Base-by-base conservation (phyloP, 2,888 invertebrate species). In the Plemyria rubiginata region DNA sequence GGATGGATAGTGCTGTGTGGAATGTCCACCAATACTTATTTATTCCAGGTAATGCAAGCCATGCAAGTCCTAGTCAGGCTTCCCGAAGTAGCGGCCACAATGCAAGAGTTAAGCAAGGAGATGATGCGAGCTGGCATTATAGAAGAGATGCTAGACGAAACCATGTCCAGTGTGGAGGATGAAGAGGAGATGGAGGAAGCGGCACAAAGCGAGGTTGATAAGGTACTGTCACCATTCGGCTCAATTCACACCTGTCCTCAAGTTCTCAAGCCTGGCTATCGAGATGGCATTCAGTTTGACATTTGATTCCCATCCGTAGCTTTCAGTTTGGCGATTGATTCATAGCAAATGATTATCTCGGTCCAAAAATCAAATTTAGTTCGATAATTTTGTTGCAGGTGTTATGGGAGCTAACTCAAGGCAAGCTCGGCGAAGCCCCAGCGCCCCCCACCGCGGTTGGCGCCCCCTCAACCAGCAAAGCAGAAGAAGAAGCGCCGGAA, bases 81-180 rank as follows among this genome's bases (percentile, higher is more conserved):
- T 13, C 98, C 99, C 0, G 99, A 99, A 87, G 95, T 99, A 3
- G 97, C 98, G 0, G 96, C 96, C 45, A 98, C 98, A 0, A 99
- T 99, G 99, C 96, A 98, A 78, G 99, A 99, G 72, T 94, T 99
- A 93, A 99, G 99, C 1, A 98, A 97, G 81, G 99, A 99, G 94
- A 99, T 99, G 99, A 99, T 98, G 98, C 97, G 96, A 86, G 98
- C 99, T 0, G 99, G 99, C 15, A 99, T 99, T 65, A 98, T 99
- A 57, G 99, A 99, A 85, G 99, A 99, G 90, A 99, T 99, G 99
- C 92, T 99, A 46, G 99, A 99, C 71, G 99, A 99, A 82, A 98
- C 99, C 36, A 96, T 99, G 96, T 98, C 99, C 66, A 94, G 95
- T 4, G 95, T 99, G 68, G 98, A 98, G 76, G 98, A 98, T 83